phyloP scores from a whole-genome alignment of 2,888 invertebrate species.

The Odontothrips loti region DNA sequence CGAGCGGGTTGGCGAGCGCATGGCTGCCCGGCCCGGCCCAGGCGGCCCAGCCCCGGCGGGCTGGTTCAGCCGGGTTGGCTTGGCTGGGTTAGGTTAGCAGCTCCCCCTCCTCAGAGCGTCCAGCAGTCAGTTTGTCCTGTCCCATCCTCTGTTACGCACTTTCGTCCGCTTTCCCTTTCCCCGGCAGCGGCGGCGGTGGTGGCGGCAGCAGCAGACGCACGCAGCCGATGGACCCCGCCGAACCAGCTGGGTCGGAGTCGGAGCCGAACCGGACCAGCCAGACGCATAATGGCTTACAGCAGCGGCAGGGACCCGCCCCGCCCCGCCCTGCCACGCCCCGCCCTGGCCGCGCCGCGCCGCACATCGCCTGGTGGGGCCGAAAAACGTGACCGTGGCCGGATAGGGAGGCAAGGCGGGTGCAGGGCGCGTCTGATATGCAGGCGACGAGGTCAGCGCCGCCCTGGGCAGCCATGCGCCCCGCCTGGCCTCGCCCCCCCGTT shows the following conservation, averaged over 20 bases:
- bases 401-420: no score
- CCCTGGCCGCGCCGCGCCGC: not conserved
- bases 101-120: not conserved
- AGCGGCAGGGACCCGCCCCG: not conserved
- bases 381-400: not conserved
- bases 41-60: not conserved
- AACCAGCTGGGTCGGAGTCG: not conserved
- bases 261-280: not conserved
- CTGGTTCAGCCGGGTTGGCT: not conserved
- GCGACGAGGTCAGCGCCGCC: no score
- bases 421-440: no score
- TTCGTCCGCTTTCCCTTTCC: not conserved
- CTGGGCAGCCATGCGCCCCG: not conserved
- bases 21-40: not conserved
- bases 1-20: not conserved
- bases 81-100: not conserved
- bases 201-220: not conserved
- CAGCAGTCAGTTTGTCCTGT: not conserved
- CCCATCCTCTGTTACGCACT: conserved; percentile 16
- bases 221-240: not conserved
- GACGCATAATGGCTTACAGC: conserved; percentile 7
- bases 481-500: not conserved
- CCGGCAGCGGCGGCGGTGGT: not conserved
- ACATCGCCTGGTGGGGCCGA: not conserved
- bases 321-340: not conserved